Evolutionary conservation across 2,797 vertebrate genomes (phyloP).

Genomic region (Anguilla megastoma): DNA sequence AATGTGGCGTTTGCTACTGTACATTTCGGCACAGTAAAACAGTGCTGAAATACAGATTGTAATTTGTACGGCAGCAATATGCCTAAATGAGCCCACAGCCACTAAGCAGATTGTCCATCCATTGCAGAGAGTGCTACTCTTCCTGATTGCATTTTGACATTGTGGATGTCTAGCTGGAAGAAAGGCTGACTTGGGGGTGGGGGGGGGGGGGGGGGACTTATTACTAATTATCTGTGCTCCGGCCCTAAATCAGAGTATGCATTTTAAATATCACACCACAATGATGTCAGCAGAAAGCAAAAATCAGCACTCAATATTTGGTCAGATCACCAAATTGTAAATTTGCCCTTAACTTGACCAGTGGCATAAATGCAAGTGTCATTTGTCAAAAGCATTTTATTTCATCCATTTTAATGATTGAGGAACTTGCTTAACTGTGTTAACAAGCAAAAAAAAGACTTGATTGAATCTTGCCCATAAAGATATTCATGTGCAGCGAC

Average conservation of each 20-base stretch:
- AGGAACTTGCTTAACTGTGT: too few relatives aligned
- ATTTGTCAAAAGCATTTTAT: background rate
- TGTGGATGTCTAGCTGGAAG: background rate
- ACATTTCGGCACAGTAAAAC: background rate
- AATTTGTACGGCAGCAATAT: background rate
- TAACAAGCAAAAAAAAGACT: background rate
- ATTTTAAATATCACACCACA: background rate
- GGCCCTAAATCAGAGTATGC: background rate
- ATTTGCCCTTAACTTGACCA: background rate
- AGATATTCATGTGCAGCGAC: background rate
- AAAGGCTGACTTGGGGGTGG: background rate
- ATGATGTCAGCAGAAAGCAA: background rate
- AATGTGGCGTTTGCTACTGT: background rate
- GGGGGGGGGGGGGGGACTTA: background rate
- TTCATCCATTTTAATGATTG: too few relatives aligned
- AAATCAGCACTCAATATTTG: background rate
- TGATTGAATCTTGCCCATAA: background rate
- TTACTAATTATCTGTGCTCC: background rate
- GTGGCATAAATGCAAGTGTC: background rate
- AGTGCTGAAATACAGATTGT: background rate
- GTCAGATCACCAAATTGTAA: background rate
- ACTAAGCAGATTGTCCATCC: constrained; percentile 4
- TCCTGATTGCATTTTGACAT: background rate
- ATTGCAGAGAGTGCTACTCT: constrained; percentile 13
- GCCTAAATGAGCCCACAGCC: background rate